Evolutionary conservation across 2,888 invertebrate genomes (phyloP).

Genomic region (Tortricodes alternella): DNA sequence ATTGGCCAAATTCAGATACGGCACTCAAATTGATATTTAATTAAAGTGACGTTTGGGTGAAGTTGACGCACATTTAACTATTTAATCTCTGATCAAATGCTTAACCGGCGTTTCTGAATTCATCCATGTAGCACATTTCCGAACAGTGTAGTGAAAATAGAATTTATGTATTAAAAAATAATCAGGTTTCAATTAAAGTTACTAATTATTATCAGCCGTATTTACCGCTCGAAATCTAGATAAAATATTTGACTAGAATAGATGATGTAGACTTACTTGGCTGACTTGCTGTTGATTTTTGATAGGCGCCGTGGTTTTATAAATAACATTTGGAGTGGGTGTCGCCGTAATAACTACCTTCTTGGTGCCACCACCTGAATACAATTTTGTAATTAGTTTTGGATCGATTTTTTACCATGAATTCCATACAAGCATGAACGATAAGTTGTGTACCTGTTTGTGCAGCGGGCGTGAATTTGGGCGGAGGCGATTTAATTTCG

Average conservation of each 20-base stretch:
- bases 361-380: constrained; percentile 45
- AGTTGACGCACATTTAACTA: too few species aligned
- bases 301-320: constrained; percentile 55
- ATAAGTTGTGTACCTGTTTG: constrained; percentile 1
- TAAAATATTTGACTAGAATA: not conserved
- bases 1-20: too few species aligned
- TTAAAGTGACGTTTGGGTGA: too few species aligned
- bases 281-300: constrained; percentile 46
- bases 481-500: constrained; percentile 84
- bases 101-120: too few species aligned
- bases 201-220: not conserved
- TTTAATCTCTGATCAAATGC: too few species aligned
- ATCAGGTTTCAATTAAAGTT: too few species aligned
- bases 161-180: too few species aligned
- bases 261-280: not conserved
- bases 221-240: constrained; percentile 45
- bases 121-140: too few species aligned
- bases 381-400: not conserved
- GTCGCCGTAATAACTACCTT: constrained; percentile 60
- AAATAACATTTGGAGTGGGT: constrained; percentile 57
- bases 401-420: constrained; percentile 29
- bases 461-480: constrained; percentile 85
- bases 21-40: too few species aligned
- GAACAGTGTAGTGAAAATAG: too few species aligned
- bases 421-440: not conserved